Base-by-base conservation (phyloP, 1,140 invertebrate species). In the Cyrtorhinus lividipennis region DNA sequence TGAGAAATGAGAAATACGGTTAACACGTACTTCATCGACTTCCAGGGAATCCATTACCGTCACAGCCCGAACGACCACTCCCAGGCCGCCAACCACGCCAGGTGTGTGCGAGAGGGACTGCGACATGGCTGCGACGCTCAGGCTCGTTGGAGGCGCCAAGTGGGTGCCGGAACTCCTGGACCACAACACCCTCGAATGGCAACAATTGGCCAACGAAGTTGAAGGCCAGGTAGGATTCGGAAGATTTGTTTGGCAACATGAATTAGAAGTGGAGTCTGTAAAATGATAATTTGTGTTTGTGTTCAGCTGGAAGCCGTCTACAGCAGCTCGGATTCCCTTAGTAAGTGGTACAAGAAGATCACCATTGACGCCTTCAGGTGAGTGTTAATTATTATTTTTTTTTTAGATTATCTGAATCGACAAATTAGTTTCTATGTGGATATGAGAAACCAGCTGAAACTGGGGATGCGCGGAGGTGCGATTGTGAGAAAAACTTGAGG, bases 81-180 rank as follows among this genome's bases (percentile, higher is more conserved):
- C 87, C 2, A 76, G 80, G 1, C 78, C 77, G 66, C 83, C 87
- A 1, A 91, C 88, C 1, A 88, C 87, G 38, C 86, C 88, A n/a
- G 87, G 87, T 22, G 74, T 86, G 27, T 92, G 89, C 68, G 59
- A 57, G 13, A 78, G 79, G 10, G 85, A 88, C 62, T 92, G 89
- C 72, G 87, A 90, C 71, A 77, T 92, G 59, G 87, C 85, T 60
- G 89, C 85, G 45, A 90, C 88, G 0, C 85, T 93, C 57, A 84
- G 87, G 73, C 82, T 93, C 65, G 80, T 90, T 60, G 83, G 86
- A 66, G 79, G 88, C 20, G 82, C 85, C 0, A 81, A 81, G 69
- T 93, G 90, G 90, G 79, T 86, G 24, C 88, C 89, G 0, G 89
- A 92, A 74, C 75, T 92, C 45, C 76, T 90, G 18, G 87, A 92